phyloP scores from a whole-genome alignment of 2,113 vertebrate genomes.

The Syrrhaptes paradoxus region DNA sequence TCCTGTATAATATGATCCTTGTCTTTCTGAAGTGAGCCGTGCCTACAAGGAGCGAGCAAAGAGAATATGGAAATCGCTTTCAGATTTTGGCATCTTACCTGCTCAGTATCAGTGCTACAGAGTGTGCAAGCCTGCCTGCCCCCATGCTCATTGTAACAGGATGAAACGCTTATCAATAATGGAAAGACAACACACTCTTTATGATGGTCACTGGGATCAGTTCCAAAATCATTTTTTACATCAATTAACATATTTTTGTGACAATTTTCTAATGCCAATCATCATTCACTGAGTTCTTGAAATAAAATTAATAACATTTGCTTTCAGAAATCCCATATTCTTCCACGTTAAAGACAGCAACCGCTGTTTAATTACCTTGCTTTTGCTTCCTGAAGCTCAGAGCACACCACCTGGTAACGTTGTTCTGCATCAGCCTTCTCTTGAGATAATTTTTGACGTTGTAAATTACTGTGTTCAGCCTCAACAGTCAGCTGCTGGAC shows the following conservation, averaged over 20 bases:
- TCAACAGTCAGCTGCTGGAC: conserved; percentile 89
- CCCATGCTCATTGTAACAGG: neutral
- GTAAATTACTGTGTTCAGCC: conserved; percentile 83
- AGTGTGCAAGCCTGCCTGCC: neutral
- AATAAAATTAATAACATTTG: neutral
- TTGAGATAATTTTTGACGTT: conserved; percentile 84
- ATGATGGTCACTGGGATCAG: neutral
- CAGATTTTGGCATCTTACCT: neutral
- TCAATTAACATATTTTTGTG: neutral
- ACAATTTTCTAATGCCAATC: neutral
- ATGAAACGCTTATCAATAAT: neutral
- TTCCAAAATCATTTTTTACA: neutral
- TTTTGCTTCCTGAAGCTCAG: conserved; percentile 86
- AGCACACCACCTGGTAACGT: conserved; percentile 72
- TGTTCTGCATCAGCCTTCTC: conserved; percentile 88
- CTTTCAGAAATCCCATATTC: neutral
- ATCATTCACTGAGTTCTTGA: neutral
- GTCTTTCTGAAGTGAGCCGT: conserved; percentile 79
- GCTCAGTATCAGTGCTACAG: neutral
- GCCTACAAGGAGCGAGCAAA: conserved; percentile 71
- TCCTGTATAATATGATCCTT: conserved; percentile 76
- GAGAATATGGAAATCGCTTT: neutral
- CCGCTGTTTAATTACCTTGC: conserved; percentile 74
- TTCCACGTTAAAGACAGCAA: neutral
- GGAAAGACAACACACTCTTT: neutral